Conservation (phyloP, 1,140 invertebrate genomes). For the Drosophila bocki region DNA sequence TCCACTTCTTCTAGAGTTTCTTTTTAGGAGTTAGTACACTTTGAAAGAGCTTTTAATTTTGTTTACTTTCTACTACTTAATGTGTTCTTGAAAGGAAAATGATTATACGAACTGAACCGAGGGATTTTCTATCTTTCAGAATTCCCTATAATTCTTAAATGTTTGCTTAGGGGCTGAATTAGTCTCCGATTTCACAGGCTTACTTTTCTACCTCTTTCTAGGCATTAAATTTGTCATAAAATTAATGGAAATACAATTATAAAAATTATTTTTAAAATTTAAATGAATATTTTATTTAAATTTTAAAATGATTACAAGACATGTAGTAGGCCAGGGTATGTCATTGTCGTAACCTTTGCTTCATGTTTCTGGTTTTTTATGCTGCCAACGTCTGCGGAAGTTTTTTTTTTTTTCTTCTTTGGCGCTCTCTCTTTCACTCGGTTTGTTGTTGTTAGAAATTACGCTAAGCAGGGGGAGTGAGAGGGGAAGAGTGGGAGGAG, state of each 20-base stretch:
- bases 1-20: too few relatives aligned
- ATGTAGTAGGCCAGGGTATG: neutral
- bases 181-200: too few relatives aligned
- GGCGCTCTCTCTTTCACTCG: slow-evolving; percentile 19
- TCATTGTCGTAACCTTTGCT: neutral
- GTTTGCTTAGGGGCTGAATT: neutral
- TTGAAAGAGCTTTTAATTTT: neutral
- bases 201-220: too few relatives aligned
- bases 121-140: too few relatives aligned
- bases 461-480: slow-evolving; percentile 60
- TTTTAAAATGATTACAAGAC: neutral
- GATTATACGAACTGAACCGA: too few relatives aligned
- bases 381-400: slow-evolving; percentile 37
- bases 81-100: too few relatives aligned
- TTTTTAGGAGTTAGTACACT: neutral
- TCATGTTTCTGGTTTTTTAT: slow-evolving; percentile 1
- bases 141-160: neutral
- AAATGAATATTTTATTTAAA: neutral
- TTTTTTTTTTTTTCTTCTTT: slow-evolving; percentile 44
- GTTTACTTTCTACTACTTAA: too few relatives aligned
- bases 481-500: slow-evolving; percentile 3
- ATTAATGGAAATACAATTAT: neutral
- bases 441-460: slow-evolving; percentile 69
- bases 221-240: too few relatives aligned
- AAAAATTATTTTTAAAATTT: neutral